These are phyloP conservation scores for Copsychus sechellarum DNA, from an alignment of 2,113 vertebrate species.

Conservation along the genomic window DNA sequence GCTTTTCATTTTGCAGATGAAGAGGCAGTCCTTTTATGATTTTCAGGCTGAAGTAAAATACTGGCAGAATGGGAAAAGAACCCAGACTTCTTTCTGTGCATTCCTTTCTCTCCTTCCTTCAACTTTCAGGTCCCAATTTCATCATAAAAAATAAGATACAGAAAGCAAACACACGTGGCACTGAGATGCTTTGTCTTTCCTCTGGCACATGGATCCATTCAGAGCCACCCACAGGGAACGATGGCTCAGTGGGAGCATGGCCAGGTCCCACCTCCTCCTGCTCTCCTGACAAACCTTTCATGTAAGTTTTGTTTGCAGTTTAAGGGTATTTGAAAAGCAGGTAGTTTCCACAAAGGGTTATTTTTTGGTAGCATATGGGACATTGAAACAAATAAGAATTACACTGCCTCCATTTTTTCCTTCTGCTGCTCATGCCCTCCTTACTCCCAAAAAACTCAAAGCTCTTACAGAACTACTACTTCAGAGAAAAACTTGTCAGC, in stretches of 20 bases:
- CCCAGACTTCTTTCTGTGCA: not conserved
- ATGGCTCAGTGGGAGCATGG: not conserved
- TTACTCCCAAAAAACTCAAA: not conserved
- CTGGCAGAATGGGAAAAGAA: not conserved
- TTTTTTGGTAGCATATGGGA: not conserved
- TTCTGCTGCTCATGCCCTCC: not conserved
- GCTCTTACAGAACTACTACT: not conserved
- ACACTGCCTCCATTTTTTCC: not conserved
- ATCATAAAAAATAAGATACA: not conserved
- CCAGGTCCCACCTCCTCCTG: not conserved
- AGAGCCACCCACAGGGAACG: not conserved
- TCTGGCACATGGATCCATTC: not conserved
- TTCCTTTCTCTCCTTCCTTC: not conserved
- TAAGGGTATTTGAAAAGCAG: not conserved
- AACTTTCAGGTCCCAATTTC: not conserved
- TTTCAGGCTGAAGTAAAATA: not conserved
- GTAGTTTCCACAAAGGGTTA: not conserved
- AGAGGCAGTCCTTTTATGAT: not conserved
- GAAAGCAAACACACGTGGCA: not conserved
- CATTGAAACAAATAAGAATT: not conserved
- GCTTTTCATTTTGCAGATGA: not conserved
- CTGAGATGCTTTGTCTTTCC: not conserved
- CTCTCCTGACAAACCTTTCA: not conserved
- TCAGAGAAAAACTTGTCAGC: not conserved
- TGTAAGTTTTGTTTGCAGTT: not conserved